These are phyloP conservation scores for Threskiornis aethiopicus DNA, from an alignment of 2,797 vertebrate genomes.

Conservation along the genomic window DNA sequence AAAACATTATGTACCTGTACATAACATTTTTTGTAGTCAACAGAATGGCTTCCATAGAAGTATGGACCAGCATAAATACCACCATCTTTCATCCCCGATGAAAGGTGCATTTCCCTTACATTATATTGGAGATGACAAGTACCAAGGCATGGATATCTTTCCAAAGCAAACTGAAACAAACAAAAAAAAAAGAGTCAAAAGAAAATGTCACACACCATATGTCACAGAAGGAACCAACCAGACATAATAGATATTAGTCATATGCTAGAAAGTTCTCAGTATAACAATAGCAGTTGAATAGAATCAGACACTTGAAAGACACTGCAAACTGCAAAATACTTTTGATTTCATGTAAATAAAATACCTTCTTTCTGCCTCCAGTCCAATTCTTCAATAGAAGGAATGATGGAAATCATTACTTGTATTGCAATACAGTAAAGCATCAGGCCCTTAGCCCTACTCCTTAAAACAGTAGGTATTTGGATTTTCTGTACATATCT, in stretches of 20 bases:
- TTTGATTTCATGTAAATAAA: not conserved
- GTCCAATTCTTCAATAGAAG: not conserved
- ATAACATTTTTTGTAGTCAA: not conserved
- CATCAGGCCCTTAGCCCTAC: not conserved
- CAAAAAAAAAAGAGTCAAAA: not conserved
- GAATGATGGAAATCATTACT: not conserved
- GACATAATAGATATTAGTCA: not conserved
- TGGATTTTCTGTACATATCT: not conserved
- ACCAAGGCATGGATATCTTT: not conserved
- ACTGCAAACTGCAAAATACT: not conserved
- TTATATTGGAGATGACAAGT: not conserved
- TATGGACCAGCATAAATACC: not conserved
- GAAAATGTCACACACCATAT: not conserved
- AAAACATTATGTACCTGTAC: not conserved
- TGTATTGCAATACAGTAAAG: not conserved
- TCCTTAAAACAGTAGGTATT: not conserved
- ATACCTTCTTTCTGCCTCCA: not conserved
- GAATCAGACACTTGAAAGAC: not conserved
- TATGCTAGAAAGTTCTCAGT: not conserved
- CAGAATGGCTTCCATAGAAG: not conserved
- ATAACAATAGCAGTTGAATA: not conserved
- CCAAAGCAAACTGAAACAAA: not conserved
- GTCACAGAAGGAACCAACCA: not conserved
- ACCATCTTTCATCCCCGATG: not conserved
- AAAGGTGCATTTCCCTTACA: not conserved